These are phyloP conservation scores for Sebastes dallii DNA, from an alignment of 2,797 vertebrate species.

Conservation along the genomic window DNA sequence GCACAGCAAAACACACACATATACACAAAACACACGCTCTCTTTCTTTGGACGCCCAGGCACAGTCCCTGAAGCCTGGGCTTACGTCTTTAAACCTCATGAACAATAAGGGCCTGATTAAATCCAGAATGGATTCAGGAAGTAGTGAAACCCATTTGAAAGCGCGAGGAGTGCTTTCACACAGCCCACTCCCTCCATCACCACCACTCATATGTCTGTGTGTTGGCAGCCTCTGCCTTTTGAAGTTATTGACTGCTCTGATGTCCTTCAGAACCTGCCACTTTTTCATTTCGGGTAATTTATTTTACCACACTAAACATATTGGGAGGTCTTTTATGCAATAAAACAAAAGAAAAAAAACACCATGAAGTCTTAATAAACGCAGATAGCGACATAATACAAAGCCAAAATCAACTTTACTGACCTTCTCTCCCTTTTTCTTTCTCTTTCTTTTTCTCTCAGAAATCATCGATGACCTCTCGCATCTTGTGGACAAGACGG, in stretches of 20 bases:
- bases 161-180: conserved; percentile 43
- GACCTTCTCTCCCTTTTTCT: not conserved
- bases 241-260: conserved; percentile 47
- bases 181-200: conserved; percentile 27
- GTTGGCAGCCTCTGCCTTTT: conserved; percentile 34
- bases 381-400: not conserved
- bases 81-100: conserved; percentile 36
- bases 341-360: not conserved
- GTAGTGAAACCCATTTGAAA: conserved; percentile 51
- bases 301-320: conserved; percentile 21
- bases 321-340: conserved; percentile 29
- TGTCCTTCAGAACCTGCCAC: conserved; percentile 38
- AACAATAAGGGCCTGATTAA: conserved; percentile 53
- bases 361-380: not conserved
- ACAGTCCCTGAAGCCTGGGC: conserved; percentile 30
- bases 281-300: conserved; percentile 39
- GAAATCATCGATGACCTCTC: conserved; percentile 96
- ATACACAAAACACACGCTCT: not conserved
- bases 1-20: conserved; percentile 8
- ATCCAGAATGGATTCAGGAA: conserved; percentile 52
- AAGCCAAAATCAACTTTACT: not conserved
- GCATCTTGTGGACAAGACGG: conserved; percentile 93
- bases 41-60: conserved; percentile 27
- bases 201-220: conserved; percentile 40
- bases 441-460: conserved; percentile 54